phyloP scores from a whole-genome alignment of 2,113 vertebrate species.

The Periophthalmus modestus region DNA sequence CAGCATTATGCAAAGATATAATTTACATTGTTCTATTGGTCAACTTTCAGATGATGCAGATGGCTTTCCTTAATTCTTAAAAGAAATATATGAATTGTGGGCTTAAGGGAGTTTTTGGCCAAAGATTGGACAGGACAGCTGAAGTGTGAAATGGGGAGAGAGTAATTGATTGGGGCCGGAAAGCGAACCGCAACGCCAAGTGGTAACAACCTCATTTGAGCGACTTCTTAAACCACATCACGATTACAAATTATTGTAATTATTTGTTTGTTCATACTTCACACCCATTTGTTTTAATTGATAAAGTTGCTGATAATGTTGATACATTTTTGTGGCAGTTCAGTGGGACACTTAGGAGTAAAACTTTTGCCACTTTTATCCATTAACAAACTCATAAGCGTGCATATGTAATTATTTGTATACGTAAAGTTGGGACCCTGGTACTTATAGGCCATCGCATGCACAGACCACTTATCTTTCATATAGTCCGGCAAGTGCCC shows the following conservation, averaged over 20 bases:
- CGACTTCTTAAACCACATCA: too few species aligned
- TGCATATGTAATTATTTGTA: neutral
- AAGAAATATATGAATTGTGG: neutral
- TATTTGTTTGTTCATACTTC: neutral
- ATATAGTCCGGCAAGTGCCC: slow-evolving; percentile 17
- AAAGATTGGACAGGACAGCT: too few species aligned
- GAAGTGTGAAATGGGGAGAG: too few species aligned
- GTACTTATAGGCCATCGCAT: slow-evolving; percentile 27
- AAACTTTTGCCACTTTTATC: neutral
- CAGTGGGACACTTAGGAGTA: neutral
- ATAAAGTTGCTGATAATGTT: neutral
- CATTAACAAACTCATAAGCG: neutral
- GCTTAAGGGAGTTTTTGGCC: neutral
- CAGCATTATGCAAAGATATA: too few species aligned
- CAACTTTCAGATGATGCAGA: too few species aligned
- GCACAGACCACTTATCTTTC: slow-evolving; percentile 27
- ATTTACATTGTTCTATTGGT: too few species aligned
- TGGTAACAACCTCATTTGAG: too few species aligned
- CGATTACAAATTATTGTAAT: too few species aligned
- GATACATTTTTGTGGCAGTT: neutral
- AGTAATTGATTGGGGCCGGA: too few species aligned
- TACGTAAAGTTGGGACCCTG: neutral
- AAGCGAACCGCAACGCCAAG: too few species aligned
- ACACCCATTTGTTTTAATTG: neutral
- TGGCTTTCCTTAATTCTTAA: too few species aligned